Base-by-base conservation (phyloP, 2,888 invertebrate genomes). In the Cataglyphis cursor region DNA sequence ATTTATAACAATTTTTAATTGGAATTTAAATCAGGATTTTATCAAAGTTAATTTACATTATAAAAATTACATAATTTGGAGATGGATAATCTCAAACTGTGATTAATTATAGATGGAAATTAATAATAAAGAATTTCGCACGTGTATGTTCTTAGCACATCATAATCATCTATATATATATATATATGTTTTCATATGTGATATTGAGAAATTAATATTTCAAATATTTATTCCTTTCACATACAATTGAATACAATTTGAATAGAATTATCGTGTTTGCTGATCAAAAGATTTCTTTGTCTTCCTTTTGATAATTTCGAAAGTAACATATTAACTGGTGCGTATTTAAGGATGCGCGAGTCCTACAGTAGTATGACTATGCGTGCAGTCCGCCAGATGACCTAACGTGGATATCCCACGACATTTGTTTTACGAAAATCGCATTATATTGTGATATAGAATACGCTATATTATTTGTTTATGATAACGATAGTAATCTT, bases 321-420 rank as follows among this genome's bases (percentile, higher is more conserved):
- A 21, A 66, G 57, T 44, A 41, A 59, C 59, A 4, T 38, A 9
- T 12, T 65, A 2, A 12, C 28, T 8, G 48, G 0, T 48, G 18
- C 48, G 48, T 18, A 18, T 38, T 54, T 78, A 57, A 68, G n/a
- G 38, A 28, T 9, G 54, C 51, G 12, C n/a, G 31, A 28, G 9
- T 6, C 18, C 18, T 68, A 31, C 68, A 78, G 78, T 78, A 68
- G 78, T 68, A 68, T 12, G 21, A 68, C 57, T 21, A 31, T 21
- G 57, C 41, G 59, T 68, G 4, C 10, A 41, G 31, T 35, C 68
- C 59, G 78, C 38, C 75, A 31, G 31, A 61, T 61, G 21, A 3
- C 15, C 21, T n/a, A 21, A 28, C 3, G 0, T 38, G 15, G 21
- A 64, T 51, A 15, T 41, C 48, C 18, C 18, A 18, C 6, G 48